A percentile compares a stretch with the other conserved stretches of the same genome.
These are phyloP conservation scores for Mesitornis unicolor DNA, from an alignment of 2,113 vertebrate species.

Conservation along the genomic window DNA sequence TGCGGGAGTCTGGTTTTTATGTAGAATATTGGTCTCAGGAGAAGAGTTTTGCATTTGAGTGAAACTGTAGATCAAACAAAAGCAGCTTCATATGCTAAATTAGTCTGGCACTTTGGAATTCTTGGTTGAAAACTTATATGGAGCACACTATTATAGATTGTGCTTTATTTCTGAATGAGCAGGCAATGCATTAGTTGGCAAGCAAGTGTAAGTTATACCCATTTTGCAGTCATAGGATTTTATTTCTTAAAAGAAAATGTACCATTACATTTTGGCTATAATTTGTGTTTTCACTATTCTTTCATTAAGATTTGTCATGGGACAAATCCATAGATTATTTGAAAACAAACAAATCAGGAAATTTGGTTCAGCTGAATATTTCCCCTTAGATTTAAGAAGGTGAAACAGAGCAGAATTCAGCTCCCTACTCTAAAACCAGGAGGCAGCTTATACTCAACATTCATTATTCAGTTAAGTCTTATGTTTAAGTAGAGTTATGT, in stretches of 20 bases:
- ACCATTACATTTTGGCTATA: background rate
- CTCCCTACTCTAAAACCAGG: background rate
- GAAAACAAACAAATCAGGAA: background rate
- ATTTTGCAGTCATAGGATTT: background rate
- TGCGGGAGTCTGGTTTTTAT: background rate
- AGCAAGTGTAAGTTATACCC: background rate
- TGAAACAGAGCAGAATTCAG: background rate
- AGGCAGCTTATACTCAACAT: background rate
- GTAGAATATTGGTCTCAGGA: background rate
- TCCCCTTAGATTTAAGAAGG: background rate
- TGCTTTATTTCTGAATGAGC: background rate
- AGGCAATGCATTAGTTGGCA: background rate
- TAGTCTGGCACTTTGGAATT: background rate
- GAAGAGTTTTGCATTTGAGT: background rate
- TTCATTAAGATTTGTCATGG: background rate
- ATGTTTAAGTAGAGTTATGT: background rate
- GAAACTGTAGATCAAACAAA: background rate
- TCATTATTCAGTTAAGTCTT: background rate
- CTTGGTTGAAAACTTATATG: background rate
- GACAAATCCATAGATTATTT: background rate
- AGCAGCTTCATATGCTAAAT: background rate
- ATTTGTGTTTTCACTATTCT: background rate
- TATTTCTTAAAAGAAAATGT: background rate
- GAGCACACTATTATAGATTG: background rate
- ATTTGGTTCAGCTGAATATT: background rate